A percentile compares a stretch with the other conserved stretches of the same genome.
phyloP scores from a whole-genome alignment of 2,888 invertebrate genomes.

The Scaptomyza flava region DNA sequence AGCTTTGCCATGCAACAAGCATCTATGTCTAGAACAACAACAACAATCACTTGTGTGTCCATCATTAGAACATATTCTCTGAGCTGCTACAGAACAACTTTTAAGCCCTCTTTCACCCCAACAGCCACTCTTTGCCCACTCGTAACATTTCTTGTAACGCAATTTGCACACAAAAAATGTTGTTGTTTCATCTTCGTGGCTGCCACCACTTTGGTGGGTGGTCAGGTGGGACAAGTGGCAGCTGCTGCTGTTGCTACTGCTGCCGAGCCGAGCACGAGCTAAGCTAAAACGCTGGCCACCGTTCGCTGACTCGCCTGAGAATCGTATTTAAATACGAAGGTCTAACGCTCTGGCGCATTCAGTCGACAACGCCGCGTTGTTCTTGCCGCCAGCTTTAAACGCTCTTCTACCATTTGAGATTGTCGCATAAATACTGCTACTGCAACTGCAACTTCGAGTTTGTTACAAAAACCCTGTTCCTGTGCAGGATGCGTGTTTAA shows the following conservation, averaged over 20 bases:
- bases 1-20: constrained; percentile 39
- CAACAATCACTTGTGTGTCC: constrained; percentile 72
- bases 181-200: constrained; percentile 57
- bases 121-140: constrained; percentile 8
- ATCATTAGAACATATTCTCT: constrained; percentile 83
- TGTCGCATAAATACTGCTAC: not conserved
- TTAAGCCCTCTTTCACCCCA: not conserved
- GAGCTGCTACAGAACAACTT: constrained; percentile 44
- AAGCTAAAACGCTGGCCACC: constrained; percentile 49
- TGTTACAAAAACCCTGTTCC: constrained; percentile 17
- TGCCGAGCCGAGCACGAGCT: constrained; percentile 19
- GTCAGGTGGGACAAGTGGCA: constrained; percentile 83
- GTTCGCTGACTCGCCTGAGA: constrained; percentile 78
- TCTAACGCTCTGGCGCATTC: constrained; percentile 77
- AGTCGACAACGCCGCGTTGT: constrained; percentile 81
- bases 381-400: constrained; percentile 68
- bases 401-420: constrained; percentile 6
- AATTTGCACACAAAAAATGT: constrained; percentile 75
- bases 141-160: constrained; percentile 72
- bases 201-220: constrained; percentile 81
- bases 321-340: constrained; percentile 82
- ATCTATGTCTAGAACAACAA: constrained; percentile 26
- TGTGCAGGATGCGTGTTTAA: constrained; percentile 67
- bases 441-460: constrained; percentile 10
- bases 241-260: constrained; percentile 37